Evolutionary conservation across 2,888 invertebrate genomes (phyloP).

Genomic region (Pseudococcus jackbeardsleyi): DNA sequence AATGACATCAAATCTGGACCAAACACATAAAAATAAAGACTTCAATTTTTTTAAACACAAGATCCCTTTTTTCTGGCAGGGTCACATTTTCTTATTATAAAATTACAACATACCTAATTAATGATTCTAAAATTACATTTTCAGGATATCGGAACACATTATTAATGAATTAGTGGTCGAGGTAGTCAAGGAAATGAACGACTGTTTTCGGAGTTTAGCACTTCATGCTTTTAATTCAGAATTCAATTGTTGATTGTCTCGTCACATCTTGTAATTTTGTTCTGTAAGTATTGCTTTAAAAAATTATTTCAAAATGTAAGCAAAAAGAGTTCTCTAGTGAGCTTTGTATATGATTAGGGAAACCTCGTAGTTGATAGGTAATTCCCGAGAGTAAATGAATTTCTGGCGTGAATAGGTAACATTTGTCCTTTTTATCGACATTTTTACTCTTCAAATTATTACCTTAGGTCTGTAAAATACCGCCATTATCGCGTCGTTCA

Average conservation of each 20-base stretch:
- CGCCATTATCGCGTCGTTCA: not conserved
- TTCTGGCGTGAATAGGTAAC: not conserved
- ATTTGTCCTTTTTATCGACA: not conserved
- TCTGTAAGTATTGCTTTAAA: not conserved
- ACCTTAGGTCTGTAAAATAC: not conserved
- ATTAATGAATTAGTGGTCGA: conserved; percentile 4
- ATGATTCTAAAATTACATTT: not conserved
- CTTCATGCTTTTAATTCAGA: not conserved
- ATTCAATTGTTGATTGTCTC: not conserved
- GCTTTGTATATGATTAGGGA: not conserved
- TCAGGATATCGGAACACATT: conserved; percentile 16
- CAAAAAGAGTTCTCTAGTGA: not conserved
- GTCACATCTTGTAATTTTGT: not conserved
- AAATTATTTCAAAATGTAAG: not conserved
- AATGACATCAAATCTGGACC: too few species aligned
- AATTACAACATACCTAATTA: not conserved
- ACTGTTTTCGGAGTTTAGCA: not conserved
- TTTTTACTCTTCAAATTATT: not conserved
- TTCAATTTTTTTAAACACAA: too few species aligned
- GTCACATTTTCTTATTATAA: not conserved
- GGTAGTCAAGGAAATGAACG: not conserved
- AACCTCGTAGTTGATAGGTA: not conserved
- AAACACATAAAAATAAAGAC: too few species aligned
- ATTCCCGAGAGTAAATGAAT: not conserved
- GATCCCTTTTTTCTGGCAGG: too few species aligned